Percentiles rank a stretch among this genome's conserved stretches.
Conservation (phyloP, 2,113 vertebrate species). For the Cynoglossus semilaevis region DNA sequence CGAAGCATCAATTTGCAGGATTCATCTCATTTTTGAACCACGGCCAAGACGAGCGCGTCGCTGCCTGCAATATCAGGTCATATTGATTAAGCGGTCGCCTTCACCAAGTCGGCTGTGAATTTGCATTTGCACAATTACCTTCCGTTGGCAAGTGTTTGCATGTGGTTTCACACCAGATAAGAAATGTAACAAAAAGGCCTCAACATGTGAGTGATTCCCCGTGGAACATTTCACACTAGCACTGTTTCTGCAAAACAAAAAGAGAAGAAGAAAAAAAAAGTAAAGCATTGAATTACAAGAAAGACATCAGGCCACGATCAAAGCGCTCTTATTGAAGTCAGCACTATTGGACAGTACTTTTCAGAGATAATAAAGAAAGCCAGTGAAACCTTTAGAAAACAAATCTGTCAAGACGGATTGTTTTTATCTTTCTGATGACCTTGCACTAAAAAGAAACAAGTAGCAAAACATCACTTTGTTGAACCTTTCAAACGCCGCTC, state of each 20-base stretch:
- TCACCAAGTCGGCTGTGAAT: constrained; percentile 23
- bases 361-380: constrained; percentile 68
- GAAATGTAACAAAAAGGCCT: constrained; percentile 26
- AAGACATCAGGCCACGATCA: constrained; percentile 71
- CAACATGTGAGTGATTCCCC: constrained; percentile 51
- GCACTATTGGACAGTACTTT: constrained; percentile 69
- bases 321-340: constrained; percentile 66
- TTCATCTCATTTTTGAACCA: constrained; percentile 57
- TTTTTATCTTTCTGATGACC: constrained; percentile 78
- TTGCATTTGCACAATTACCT: constrained; percentile 54
- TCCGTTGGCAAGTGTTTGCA: constrained; percentile 22
- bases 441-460: constrained; percentile 73
- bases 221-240: constrained; percentile 42
- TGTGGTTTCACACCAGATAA: constrained; percentile 30
- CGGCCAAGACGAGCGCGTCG: constrained; percentile 43
- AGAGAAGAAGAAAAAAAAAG: constrained; percentile 32
- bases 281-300: constrained; percentile 71
- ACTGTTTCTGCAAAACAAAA: constrained; percentile 58
- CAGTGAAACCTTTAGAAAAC: constrained; percentile 74
- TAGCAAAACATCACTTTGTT: constrained; percentile 66
- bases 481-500: constrained; percentile 54
- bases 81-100: constrained; percentile 46
- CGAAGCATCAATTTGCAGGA: constrained; percentile 33
- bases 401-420: constrained; percentile 75
- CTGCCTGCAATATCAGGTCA: constrained; percentile 34